phyloP scores from a whole-genome alignment of 53 echinoderm and acorn worm genomes.

The Crossaster papposus region DNA sequence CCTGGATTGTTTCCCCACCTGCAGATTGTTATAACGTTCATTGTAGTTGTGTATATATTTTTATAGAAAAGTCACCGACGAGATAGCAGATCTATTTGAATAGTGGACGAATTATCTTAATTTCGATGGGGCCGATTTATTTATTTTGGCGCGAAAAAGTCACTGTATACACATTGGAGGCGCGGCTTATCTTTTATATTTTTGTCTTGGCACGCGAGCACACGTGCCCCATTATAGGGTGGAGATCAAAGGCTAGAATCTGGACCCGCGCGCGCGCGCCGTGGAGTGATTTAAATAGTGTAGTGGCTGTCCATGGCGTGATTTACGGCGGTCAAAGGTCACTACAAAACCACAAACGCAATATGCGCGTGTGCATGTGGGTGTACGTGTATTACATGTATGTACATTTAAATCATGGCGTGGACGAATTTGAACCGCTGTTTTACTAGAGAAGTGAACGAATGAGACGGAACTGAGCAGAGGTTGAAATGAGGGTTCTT shows the following conservation, averaged over 20 bases:
- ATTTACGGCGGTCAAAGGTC: conserved; percentile 6
- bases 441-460: too few relatives aligned
- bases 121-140: background rate
- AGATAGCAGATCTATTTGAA: background rate
- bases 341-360: background rate
- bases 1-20: too few relatives aligned
- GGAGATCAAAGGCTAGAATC: background rate
- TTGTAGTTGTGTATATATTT: background rate
- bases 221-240: background rate
- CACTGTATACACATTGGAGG: background rate
- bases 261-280: background rate
- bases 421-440: too few relatives aligned
- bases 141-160: background rate
- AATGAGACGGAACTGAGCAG: too few relatives aligned
- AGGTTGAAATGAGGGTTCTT: too few relatives aligned
- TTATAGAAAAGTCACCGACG: background rate
- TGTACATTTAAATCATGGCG: too few relatives aligned
- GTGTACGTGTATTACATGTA: too few relatives aligned
- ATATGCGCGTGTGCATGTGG: too few relatives aligned
- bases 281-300: background rate
- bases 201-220: conserved; percentile 6
- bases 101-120: background rate
- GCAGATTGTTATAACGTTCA: too few relatives aligned
- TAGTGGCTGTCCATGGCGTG: background rate
- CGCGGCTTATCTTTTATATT: background rate